Base-by-base conservation (phyloP, 2,888 invertebrate species). In the Drosophila subquinaria region DNA sequence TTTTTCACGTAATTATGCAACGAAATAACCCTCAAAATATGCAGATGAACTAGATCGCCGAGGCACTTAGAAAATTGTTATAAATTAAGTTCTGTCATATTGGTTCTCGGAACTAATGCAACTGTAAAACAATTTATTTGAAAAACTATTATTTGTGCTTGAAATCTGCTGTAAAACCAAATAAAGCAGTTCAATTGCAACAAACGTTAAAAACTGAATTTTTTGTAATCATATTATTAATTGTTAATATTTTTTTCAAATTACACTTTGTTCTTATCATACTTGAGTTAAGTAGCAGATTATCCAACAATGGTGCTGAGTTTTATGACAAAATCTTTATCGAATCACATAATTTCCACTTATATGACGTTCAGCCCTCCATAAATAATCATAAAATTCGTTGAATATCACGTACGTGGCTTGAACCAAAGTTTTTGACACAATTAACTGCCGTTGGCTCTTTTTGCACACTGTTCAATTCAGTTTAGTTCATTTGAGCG, bases 401-500 rank as follows among this genome's bases (percentile, higher is more conserved):
- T 43, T 50, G 62, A 70, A 77, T 40, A 79, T 67, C 79, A 79
- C 79, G 79, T 79, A 69, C 78, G 48, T 9, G 62, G 62, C 62
- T 71, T 50, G 65, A 75, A 47, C 38, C 33, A 36, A 89, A 85
- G 65, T 88, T 84, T 89, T 89, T 89, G 90, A 85, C 88, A 85
- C 72, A 85, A 78, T 83, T 82, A 72, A 75, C 55, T 72, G 88
- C 79, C 82, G 59, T 47, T 63, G 85, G 84, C 68, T 56, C 45
- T 72, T 72, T 64, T 27, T 48, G 65, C 53, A 48, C 52, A 63
- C 51, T 66, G 55, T 64, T 76, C 62, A 45, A 45, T 59, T 69
- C 23, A 5, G 42, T 48, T 55, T 30, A 55, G 63, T 59, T 76
- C 59, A 20, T 50, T 60, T 66, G 45, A 69, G 76, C 60, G 59